phyloP scores from a whole-genome alignment of 2,888 invertebrate genomes.

The Timandra comae region DNA sequence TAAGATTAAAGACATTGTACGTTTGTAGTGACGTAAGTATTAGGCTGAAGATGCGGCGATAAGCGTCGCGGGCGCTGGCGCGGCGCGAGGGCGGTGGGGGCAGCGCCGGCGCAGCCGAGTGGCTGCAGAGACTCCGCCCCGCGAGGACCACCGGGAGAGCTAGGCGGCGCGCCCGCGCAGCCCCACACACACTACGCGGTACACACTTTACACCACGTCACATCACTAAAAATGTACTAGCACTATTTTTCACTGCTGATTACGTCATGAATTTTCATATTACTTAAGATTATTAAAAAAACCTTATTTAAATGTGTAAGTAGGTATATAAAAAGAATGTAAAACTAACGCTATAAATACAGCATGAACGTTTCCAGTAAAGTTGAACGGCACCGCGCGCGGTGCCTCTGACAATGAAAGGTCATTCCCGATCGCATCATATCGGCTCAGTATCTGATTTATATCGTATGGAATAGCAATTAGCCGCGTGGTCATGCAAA shows the following conservation, averaged over 20 bases:
- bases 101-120: conserved; percentile 57
- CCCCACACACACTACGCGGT: conserved; percentile 25
- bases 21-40: conserved; percentile 61
- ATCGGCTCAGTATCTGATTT: conserved; percentile 47
- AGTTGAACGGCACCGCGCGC: not conserved
- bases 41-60: conserved; percentile 70
- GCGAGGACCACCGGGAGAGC: conserved; percentile 76
- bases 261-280: not conserved
- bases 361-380: not conserved
- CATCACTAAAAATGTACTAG: not conserved
- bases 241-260: not conserved
- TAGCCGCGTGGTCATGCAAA: conserved; percentile 59
- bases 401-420: conserved; percentile 22
- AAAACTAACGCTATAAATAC: too few species aligned
- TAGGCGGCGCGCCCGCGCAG: conserved; percentile 60
- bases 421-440: conserved; percentile 31
- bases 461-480: conserved; percentile 61
- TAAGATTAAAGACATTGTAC: conserved; percentile 18
- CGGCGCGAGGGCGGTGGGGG: conserved; percentile 32
- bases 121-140: conserved; percentile 72
- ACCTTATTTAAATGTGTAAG: too few species aligned
- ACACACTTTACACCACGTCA: conserved; percentile 7
- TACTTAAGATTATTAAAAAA: not conserved
- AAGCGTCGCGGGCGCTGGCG: conserved; percentile 48
- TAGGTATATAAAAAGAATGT: too few species aligned